phyloP scores from a whole-genome alignment of 2,797 vertebrate species.

The Crocodylus rhombifer region DNA sequence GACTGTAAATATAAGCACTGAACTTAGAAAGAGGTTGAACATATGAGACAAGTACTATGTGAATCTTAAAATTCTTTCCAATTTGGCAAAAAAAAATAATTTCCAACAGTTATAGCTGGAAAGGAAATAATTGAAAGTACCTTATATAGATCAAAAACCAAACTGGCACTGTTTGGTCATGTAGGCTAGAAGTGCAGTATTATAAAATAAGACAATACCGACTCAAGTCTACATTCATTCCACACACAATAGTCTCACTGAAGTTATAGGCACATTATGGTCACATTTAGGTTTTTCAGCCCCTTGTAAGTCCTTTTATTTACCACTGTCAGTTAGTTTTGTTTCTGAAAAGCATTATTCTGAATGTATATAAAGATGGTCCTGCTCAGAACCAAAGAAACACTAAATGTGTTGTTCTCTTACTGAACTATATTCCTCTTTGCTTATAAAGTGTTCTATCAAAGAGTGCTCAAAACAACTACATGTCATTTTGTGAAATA shows the following conservation, averaged over 20 bases:
- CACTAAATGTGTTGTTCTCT: constrained; percentile 36
- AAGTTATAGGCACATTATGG: neutral
- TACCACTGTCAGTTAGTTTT: constrained; percentile 24
- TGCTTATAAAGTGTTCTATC: constrained; percentile 59
- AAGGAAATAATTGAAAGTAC: neutral
- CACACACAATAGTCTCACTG: neutral
- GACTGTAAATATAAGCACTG: constrained; percentile 75
- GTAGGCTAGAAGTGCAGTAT: neutral
- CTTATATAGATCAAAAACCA: neutral
- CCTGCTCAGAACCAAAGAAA: constrained; percentile 31
- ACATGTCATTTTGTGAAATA: constrained; percentile 66
- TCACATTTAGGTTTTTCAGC: constrained; percentile 43
- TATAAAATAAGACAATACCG: constrained; percentile 1
- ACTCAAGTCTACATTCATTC: neutral
- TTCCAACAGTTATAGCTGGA: constrained; percentile 62
- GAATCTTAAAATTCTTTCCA: constrained; percentile 68
- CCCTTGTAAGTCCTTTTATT: constrained; percentile 1
- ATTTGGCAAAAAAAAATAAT: constrained; percentile 73
- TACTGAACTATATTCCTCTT: constrained; percentile 48
- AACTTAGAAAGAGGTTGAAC: constrained; percentile 72
- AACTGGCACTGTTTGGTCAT: neutral
- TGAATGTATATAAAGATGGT: constrained; percentile 18
- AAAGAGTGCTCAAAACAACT: constrained; percentile 70
- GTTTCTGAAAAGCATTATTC: constrained; percentile 31
- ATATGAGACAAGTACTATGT: constrained; percentile 52